Conservation (phyloP, 2,797 vertebrate genomes). For the Simalia tracyae region DNA sequence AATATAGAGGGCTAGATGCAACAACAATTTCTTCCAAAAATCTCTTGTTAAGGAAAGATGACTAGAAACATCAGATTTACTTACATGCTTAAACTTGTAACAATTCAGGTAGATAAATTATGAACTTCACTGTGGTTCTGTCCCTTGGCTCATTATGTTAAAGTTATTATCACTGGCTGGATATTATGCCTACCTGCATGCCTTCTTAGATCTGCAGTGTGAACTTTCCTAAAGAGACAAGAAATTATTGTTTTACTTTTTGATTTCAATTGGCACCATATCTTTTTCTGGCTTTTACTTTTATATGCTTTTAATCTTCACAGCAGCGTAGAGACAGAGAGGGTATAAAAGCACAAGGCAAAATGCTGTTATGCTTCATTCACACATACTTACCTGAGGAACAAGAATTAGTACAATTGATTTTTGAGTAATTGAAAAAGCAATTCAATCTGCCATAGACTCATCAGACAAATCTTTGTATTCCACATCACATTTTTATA, state of each 20-base stretch:
- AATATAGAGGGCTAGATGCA: background rate
- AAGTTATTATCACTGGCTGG: background rate
- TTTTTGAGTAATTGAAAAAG: conserved; percentile 60
- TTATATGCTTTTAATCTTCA: conserved; percentile 10
- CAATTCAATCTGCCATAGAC: conserved; percentile 29
- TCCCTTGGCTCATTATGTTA: background rate
- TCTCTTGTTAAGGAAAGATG: background rate
- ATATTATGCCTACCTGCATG: background rate
- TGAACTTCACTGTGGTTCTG: background rate
- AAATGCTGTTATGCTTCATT: conserved; percentile 40
- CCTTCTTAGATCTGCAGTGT: background rate
- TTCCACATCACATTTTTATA: conserved; percentile 11
- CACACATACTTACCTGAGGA: conserved; percentile 37
- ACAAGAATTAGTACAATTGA: conserved; percentile 26
- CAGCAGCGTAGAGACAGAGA: background rate
- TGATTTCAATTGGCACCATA: background rate
- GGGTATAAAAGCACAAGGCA: background rate
- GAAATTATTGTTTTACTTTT: conserved; percentile 23
- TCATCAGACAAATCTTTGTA: conserved; percentile 30
- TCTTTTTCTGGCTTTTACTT: conserved; percentile 27
- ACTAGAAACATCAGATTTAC: background rate
- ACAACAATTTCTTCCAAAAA: background rate
- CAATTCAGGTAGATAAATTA: background rate
- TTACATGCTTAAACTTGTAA: background rate
- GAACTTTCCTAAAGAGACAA: too few relatives aligned